A percentile compares a stretch with the other conserved stretches of the same genome.
Conservation (phyloP, 23 tunicate species). For the Halocynthia roretzi region DNA sequence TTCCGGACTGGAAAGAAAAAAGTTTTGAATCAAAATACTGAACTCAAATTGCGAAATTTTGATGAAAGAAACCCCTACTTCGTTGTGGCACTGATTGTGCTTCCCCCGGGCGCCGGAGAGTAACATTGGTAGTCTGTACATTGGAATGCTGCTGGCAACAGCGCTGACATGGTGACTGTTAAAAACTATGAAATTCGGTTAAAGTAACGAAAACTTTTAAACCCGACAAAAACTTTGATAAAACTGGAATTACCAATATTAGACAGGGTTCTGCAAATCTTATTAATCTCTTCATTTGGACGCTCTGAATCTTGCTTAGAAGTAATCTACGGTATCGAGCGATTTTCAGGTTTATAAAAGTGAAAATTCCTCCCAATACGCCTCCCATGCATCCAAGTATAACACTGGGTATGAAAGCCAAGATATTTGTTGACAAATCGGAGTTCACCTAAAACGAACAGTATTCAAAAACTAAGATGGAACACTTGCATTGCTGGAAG, state of each 20-base stretch:
- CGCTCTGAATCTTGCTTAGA: constrained; percentile 40
- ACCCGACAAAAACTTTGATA: not conserved
- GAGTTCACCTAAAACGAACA: constrained; percentile 64
- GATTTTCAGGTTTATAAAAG: constrained; percentile 83
- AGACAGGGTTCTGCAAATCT: constrained; percentile 79
- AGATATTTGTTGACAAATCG: constrained; percentile 53
- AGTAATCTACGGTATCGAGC: constrained; percentile 55
- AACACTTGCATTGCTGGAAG: not conserved
- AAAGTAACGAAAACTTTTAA: not conserved
- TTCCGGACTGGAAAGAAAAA: constrained; percentile 29
- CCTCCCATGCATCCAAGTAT: constrained; percentile 93
- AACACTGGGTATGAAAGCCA: constrained; percentile 71
- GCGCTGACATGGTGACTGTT: constrained; percentile 66
- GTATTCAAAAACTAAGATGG: not conserved
- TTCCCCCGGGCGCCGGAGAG: not conserved
- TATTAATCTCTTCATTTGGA: constrained; percentile 33
- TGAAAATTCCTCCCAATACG: constrained; percentile 78
- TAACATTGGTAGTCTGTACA: constrained; percentile 63
- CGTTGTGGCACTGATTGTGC: not conserved
- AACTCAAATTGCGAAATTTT: not conserved
- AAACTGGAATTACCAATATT: constrained; percentile 45
- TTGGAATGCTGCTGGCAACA: constrained; percentile 65
- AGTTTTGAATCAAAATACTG: not conserved
- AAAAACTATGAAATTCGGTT: constrained; percentile 36
- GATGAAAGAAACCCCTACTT: not conserved